Conservation (phyloP, 64 coral and sea anemone species). For the Dendronephthya gigantea region DNA sequence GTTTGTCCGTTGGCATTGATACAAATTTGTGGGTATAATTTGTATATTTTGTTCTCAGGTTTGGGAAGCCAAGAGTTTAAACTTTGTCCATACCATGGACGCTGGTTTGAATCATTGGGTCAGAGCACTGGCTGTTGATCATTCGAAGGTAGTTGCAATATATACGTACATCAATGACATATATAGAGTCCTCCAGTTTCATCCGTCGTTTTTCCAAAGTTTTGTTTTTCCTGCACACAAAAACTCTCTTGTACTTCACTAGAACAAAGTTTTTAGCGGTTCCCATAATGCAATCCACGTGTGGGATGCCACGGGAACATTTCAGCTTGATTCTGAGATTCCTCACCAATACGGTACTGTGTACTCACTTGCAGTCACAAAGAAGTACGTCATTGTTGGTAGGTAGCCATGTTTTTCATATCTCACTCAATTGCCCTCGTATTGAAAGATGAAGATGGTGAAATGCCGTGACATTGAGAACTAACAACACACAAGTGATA, state of each 20-base stretch:
- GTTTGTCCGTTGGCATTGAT: no score
- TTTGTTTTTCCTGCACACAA: background rate
- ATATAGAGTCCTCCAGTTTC: no score
- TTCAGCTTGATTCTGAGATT: constrained; percentile 61
- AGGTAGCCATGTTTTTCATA: background rate
- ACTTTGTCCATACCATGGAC: constrained; percentile 59
- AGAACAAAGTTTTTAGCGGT: constrained; percentile 84
- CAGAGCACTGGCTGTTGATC: constrained; percentile 71
- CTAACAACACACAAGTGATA: background rate
- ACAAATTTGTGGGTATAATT: no score
- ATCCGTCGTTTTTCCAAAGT: no score
- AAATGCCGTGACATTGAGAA: no score
- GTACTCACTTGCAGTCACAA: constrained; percentile 78
- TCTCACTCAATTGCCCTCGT: no score
- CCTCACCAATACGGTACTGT: constrained; percentile 78
- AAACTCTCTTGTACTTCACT: background rate
- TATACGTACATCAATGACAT: no score
- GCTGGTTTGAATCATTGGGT: constrained; percentile 85
- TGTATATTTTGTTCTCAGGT: constrained; percentile 30
- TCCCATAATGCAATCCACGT: constrained; percentile 90
- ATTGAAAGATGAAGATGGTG: no score
- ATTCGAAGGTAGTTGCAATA: constrained; percentile 77
- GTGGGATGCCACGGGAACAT: constrained; percentile 75
- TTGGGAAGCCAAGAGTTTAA: constrained; percentile 65
- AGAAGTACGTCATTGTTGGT: constrained; percentile 82